Base-by-base conservation (phyloP, 2,113 vertebrate species). In the Osmerus mordax region DNA sequence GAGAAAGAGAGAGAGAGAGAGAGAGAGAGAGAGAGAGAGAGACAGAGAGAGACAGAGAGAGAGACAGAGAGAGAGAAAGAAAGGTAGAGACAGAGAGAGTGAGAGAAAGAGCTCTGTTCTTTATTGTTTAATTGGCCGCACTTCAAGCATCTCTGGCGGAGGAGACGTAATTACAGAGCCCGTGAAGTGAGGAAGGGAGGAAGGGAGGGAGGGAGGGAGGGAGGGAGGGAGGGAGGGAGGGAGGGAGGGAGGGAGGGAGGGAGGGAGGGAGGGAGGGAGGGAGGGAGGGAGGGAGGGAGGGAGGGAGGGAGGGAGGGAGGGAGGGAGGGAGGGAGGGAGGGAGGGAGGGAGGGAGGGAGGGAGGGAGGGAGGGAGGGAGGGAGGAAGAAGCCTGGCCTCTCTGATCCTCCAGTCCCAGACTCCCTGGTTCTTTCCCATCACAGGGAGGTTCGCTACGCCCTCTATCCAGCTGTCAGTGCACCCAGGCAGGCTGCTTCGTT, bases 91-190 rank as follows among this genome's bases (percentile, higher is more conserved):
- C n/a, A n/a, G n/a, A n/a, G n/a, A n/a, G n/a, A n/a, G n/a, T n/a
- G n/a, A n/a, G n/a, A n/a, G 81, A 14, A 11, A 23, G 29, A 1
- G 16, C 60, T 84, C 84, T 79, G 79, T 61, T 83, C 83, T 82
- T 89, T 89, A 85, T 81, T 89, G 83, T 84, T 79, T 88, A n/a
- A 92, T 84, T 91, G 89, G 87, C 84, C 69, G 23, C 73, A 84
- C 81, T 84, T 92, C 81, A 87, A 87, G 83, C 81, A 16, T 54
- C 76, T 83, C 74, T 77, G 69, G 81, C 72, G 82, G 73, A 67
- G 83, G 77, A 21, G 60, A 65, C 52, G 28, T 90, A 90, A 92
- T 86, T 87, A 89, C 86, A 89, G 79, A 81, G 82, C 55, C 73
- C 3, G n/a, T 32, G 68, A 66, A 23, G 51, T n/a, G 51, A 52